Evolutionary conservation across 2,888 invertebrate species (phyloP).

Genomic region (Alviniconcha strummeri): DNA sequence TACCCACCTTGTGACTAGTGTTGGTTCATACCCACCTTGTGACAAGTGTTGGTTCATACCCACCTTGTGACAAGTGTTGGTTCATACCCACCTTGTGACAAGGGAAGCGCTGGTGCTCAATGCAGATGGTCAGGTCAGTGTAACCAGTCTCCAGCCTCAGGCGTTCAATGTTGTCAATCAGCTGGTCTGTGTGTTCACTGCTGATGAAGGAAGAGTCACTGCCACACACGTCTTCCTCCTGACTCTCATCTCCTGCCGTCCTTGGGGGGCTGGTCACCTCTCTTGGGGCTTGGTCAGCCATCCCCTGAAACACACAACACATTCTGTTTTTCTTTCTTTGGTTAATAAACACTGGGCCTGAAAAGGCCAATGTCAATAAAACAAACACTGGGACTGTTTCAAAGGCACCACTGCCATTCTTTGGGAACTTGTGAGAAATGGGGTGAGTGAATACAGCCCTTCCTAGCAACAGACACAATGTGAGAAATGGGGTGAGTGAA

Average conservation of each 20-base stretch:
- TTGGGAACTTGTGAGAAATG: too few relatives aligned
- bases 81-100: constrained; percentile 58
- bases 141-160: constrained; percentile 60
- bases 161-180: constrained; percentile 62
- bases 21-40: too few relatives aligned
- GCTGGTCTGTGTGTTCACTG: constrained; percentile 56
- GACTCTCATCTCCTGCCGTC: constrained; percentile 16
- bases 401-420: background rate
- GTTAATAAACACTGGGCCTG: too few relatives aligned
- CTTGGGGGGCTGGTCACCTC: background rate
- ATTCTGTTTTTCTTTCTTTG: too few relatives aligned
- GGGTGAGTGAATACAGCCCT: too few relatives aligned
- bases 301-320: background rate
- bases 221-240: background rate
- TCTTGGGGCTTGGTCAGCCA: background rate
- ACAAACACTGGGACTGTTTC: background rate
- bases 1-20: too few relatives aligned
- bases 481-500: too few relatives aligned
- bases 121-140: constrained; percentile 59
- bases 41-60: background rate
- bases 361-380: background rate
- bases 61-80: background rate
- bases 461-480: too few relatives aligned
- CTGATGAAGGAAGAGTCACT: constrained; percentile 48
- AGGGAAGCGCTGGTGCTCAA: constrained; percentile 56